Evolutionary conservation across 2,888 invertebrate species (phyloP).

Genomic region (Teleogryllus oceanicus): DNA sequence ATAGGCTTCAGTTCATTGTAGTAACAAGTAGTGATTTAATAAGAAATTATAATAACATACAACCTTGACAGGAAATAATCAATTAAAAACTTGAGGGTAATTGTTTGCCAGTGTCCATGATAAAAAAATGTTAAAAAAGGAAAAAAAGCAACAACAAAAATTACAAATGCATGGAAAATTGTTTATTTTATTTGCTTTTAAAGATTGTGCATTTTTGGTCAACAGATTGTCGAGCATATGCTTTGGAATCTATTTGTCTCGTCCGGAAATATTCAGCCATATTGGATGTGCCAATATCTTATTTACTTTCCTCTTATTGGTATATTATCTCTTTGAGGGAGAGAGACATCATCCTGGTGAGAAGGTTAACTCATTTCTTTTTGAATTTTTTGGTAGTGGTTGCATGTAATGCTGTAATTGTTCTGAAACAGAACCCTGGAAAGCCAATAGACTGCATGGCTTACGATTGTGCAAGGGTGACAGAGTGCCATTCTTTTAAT

Average conservation of each 20-base stretch:
- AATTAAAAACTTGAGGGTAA: no score
- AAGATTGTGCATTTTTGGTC: constrained; percentile 39
- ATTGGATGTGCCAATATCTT: constrained; percentile 78
- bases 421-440: not conserved
- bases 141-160: no score
- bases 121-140: no score
- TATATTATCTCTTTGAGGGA: constrained; percentile 61
- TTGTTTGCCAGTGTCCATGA: no score
- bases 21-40: no score
- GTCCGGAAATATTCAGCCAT: constrained; percentile 80
- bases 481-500: no score
- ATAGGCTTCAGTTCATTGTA: no score
- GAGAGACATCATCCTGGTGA: constrained; percentile 33
- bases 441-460: not conserved
- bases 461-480: not conserved
- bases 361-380: constrained; percentile 19
- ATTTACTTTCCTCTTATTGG: constrained; percentile 67
- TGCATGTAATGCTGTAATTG: not conserved
- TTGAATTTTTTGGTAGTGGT: not conserved
- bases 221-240: constrained; percentile 78
- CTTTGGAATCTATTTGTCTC: constrained; percentile 79
- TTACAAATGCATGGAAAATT: no score
- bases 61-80: no score
- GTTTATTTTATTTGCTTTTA: no score
- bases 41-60: no score